A percentile compares a stretch with the other conserved stretches of the same genome.
phyloP scores from a whole-genome alignment of 2,113 vertebrate genomes.

The Alouatta palliata region DNA sequence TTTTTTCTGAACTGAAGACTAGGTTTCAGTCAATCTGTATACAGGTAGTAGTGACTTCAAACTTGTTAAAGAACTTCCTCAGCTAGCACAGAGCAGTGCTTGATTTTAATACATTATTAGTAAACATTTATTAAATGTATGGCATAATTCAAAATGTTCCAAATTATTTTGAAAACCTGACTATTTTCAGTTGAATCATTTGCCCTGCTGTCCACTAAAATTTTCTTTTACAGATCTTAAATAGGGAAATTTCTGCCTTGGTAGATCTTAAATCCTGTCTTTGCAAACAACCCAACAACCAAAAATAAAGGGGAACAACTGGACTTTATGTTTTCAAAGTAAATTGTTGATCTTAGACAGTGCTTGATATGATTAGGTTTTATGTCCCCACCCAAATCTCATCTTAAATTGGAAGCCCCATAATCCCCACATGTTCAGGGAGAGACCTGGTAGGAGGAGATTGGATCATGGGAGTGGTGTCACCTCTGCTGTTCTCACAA shows the following conservation, averaged over 20 bases:
- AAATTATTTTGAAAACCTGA: neutral
- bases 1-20: neutral
- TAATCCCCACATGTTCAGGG: too few relatives aligned
- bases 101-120: neutral
- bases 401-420: too few relatives aligned
- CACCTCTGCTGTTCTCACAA: too few relatives aligned
- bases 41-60: neutral
- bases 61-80: neutral
- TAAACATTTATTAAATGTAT: slow-evolving; percentile 8
- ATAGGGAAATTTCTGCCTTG: neutral
- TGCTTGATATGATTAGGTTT: neutral
- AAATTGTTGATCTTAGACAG: neutral
- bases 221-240: neutral
- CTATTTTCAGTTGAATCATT: neutral
- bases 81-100: neutral
- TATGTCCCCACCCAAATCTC: too few relatives aligned
- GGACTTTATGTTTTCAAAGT: slow-evolving; percentile 33
- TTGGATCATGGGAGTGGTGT: too few relatives aligned
- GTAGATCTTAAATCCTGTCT: neutral
- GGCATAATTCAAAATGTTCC: neutral
- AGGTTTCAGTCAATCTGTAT: neutral
- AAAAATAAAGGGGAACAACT: neutral
- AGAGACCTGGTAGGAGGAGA: too few relatives aligned
- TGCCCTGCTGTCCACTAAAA: neutral
- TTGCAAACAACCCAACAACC: neutral